Percentiles rank a stretch among this genome's conserved stretches.
Conservation (phyloP, 2,113 vertebrate genomes). For the Sinocyclocheilus grahami region DNA sequence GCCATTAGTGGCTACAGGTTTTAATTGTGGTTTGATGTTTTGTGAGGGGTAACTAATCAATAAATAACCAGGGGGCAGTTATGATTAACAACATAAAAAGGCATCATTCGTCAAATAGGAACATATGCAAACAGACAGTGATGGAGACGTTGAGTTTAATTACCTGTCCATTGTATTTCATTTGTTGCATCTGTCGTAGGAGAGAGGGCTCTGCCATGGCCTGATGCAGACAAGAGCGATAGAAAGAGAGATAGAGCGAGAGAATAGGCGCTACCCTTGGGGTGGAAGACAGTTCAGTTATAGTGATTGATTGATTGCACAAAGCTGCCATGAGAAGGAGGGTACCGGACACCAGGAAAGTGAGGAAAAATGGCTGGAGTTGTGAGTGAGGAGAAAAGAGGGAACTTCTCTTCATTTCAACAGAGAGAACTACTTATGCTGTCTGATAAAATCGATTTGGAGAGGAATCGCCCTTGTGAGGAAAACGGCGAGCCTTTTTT, state of each 20-base stretch:
- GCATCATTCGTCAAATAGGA: not conserved
- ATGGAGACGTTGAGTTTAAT: not conserved
- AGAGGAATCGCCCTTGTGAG: conserved; percentile 37
- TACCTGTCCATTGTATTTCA: conserved; percentile 16
- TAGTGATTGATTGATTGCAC: conserved; percentile 56
- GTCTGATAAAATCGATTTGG: conserved; percentile 46
- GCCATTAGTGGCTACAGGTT: conserved; percentile 1
- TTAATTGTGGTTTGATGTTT: conserved; percentile 26
- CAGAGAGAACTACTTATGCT: conserved; percentile 44
- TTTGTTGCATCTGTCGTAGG: not conserved
- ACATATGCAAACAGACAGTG: not conserved
- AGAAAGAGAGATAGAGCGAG: not conserved
- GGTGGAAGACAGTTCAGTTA: conserved; percentile 45
- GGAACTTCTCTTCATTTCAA: conserved; percentile 39
- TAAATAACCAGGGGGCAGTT: not conserved
- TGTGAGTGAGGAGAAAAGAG: conserved; percentile 42
- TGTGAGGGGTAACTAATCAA: not conserved
- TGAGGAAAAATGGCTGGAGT: conserved; percentile 29
- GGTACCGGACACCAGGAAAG: conserved; percentile 42
- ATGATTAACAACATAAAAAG: conserved; percentile 16
- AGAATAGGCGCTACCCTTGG: conserved; percentile 14
- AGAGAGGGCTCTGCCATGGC: not conserved
- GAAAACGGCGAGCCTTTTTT: conserved; percentile 11
- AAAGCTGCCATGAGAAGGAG: conserved; percentile 45
- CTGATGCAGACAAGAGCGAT: not conserved